phyloP scores from a whole-genome alignment of 2,888 invertebrate species.

The Stenodera caucasica region DNA sequence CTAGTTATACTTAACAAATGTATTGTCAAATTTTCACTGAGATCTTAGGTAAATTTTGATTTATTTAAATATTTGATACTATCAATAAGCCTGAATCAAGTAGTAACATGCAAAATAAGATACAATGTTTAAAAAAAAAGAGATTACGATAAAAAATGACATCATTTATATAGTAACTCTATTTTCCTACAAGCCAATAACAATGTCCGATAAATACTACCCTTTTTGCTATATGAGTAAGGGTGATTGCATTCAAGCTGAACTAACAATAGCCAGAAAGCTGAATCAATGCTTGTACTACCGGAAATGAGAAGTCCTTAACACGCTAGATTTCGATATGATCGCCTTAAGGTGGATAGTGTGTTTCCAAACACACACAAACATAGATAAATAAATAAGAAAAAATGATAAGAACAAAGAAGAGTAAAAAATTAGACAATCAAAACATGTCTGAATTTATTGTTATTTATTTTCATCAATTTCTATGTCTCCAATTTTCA shows the following conservation, averaged over 20 bases:
- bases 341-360: conserved; percentile 31
- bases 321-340: conserved; percentile 40
- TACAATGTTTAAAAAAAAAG: conserved; percentile 7
- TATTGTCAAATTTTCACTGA: neutral
- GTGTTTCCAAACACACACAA: conserved; percentile 15
- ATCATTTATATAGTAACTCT: conserved; percentile 31
- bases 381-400: conserved; percentile 25
- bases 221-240: conserved; percentile 41
- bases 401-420: neutral
- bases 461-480: too few relatives aligned
- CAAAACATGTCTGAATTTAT: conserved; percentile 7
- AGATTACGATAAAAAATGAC: conserved; percentile 45
- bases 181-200: conserved; percentile 41
- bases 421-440: neutral
- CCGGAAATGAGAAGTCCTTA: conserved; percentile 47
- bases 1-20: neutral
- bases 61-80: neutral
- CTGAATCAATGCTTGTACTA: conserved; percentile 40
- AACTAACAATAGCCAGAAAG: conserved; percentile 38
- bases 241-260: conserved; percentile 39
- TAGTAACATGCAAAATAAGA: too few relatives aligned
- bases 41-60: neutral
- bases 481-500: too few relatives aligned
- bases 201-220: conserved; percentile 45
- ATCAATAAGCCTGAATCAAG: too few relatives aligned